Percentiles rank a stretch among this genome's conserved stretches.
Evolutionary conservation across 1,140 invertebrate genomes (phyloP).

Genomic region (Aporrectodea caliginosa): DNA sequence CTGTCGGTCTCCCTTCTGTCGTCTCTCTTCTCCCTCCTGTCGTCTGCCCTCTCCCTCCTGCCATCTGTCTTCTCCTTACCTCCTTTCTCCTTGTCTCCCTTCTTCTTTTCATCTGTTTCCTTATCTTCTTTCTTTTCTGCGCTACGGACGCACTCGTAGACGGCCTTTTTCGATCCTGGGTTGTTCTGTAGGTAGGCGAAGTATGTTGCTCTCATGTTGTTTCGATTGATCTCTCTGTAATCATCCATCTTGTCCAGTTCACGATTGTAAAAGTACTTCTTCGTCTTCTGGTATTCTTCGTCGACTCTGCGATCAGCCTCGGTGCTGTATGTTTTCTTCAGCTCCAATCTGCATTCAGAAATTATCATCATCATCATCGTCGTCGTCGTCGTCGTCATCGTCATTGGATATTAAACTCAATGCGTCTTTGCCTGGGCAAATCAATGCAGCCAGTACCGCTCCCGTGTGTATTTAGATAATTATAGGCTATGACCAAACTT

Average conservation of each 20-base stretch:
- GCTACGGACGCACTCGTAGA: conserved; percentile 44
- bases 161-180: conserved; percentile 46
- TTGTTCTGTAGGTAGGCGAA: conserved; percentile 53
- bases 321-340: conserved; percentile 44
- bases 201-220: conserved; percentile 47
- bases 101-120: too few relatives aligned
- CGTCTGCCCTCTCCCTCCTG: conserved; percentile 22
- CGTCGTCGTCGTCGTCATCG: too few relatives aligned
- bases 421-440: too few relatives aligned
- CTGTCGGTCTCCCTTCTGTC: too few relatives aligned
- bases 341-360: conserved; percentile 45
- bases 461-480: too few relatives aligned
- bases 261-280: conserved; percentile 51
- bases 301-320: conserved; percentile 42
- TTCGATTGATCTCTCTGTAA: conserved; percentile 42
- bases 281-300: conserved; percentile 47
- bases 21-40: conserved; percentile 1
- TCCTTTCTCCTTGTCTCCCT: neutral
- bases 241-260: conserved; percentile 49
- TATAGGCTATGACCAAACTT: too few relatives aligned
- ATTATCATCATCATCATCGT: too few relatives aligned
- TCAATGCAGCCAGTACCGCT: too few relatives aligned
- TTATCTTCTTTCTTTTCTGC: conserved; percentile 23
- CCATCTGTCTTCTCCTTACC: too few relatives aligned
- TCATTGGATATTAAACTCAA: too few relatives aligned